Evolutionary conservation across 1,140 invertebrate species (phyloP), one percentile per base, ranked within the genome.

Genomic region (Drosophila bipectinata): DNA sequence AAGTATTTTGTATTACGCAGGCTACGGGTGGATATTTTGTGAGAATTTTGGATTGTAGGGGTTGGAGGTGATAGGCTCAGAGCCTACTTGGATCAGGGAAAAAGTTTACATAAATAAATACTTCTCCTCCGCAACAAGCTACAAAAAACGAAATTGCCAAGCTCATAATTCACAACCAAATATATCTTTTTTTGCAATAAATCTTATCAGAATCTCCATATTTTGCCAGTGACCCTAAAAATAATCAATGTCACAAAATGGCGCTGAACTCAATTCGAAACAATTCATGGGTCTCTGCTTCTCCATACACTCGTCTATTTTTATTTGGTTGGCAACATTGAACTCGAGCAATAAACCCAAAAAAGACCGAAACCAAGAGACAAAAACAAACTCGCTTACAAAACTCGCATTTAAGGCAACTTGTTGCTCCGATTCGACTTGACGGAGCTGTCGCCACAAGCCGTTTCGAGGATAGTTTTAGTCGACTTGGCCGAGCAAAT

Each of bases 341-440:
- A 82, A 83, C 79, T 75, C 79, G 72, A 74, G 37, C 75, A 56
- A 45, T 82, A 77, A 82, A 82, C 79, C 60, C 57, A 48, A 32
- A 61, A 60, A 64, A 21, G 41, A 5, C 3, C 44, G 24, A 48
- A 34, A 3, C 8, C 12, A 32, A 51, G 61, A 79, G 47, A 68
- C 32, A 24, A 55, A 71, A 18, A n/a, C 9, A 41, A 18, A 53
- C 7, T 47, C 41, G 47, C 26, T 28, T 41, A 53, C 32, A 56
- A 32, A 26, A 41, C 18, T 18, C 47, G 48, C 79, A 82, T 78
- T 73, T 82, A 66, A 44, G 73, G 79, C 79, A 81, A 82, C 79
- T 83, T 83, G 79, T 82, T 83, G 79, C 79, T 61, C 41, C 34
- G 15, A 30, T 69, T 69, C 8, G 41, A 39, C 48, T 44, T 34